phyloP scores from a whole-genome alignment of 2,888 invertebrate species.

The Hirtodrosophila histrioides region DNA sequence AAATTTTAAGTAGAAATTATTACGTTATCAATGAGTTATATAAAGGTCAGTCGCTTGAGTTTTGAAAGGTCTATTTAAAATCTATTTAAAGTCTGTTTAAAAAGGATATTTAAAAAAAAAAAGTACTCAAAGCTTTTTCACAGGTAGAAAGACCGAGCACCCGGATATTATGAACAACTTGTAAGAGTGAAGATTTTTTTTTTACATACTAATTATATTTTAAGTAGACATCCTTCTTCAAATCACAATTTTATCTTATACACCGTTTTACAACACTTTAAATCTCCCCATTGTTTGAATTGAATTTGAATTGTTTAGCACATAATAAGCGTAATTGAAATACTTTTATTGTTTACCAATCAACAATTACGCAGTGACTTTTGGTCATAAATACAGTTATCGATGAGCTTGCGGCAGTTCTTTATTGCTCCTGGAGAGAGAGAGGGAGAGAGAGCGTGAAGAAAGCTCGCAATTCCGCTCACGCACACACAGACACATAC shows the following conservation, averaged over 20 bases:
- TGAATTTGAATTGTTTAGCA: not conserved
- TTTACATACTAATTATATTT: no score
- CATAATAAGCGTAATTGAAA: slow-evolving; percentile 1
- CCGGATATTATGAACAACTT: no score
- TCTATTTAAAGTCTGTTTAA: no score
- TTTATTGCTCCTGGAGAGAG: not conserved
- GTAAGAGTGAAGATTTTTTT: no score
- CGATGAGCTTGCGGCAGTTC: slow-evolving; percentile 14
- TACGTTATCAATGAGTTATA: no score
- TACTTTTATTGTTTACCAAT: slow-evolving; percentile 22
- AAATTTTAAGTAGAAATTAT: no score
- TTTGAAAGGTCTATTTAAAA: no score
- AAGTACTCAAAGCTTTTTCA: no score
- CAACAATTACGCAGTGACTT: slow-evolving; percentile 15
- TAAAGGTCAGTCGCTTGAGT: no score
- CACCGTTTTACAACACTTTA: not conserved
- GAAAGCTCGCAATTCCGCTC: slow-evolving; percentile 15
- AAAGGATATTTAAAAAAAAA: no score
- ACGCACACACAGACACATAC: not conserved
- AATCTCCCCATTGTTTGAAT: not conserved
- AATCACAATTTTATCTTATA: not conserved
- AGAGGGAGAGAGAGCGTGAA: not conserved
- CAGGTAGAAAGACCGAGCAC: no score
- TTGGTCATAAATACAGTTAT: slow-evolving; percentile 20
- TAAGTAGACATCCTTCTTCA: no score